Percentiles rank a stretch among this genome's conserved stretches.
Conservation (phyloP, 1,140 invertebrate species). For the Drosophila willistoni region DNA sequence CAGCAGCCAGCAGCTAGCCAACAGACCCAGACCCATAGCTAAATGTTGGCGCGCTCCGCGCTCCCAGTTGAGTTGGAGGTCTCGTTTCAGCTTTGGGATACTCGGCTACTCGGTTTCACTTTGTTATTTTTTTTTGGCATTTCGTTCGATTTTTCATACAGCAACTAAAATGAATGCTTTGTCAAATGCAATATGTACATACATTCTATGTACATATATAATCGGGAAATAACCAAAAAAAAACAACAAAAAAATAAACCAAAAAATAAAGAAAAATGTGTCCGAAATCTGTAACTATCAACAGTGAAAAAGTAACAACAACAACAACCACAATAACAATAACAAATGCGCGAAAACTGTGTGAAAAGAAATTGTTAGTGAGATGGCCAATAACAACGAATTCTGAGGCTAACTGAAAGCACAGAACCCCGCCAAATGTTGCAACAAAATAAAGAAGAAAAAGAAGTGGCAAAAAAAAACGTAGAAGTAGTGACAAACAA, state of each 20-base stretch:
- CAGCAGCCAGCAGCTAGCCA: conserved; percentile 2
- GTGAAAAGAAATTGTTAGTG: conserved; percentile 14
- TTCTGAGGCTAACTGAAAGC: conserved; percentile 21
- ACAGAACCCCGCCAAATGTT: conserved; percentile 30
- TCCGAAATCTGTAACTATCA: conserved; percentile 2
- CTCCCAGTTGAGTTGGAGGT: conserved; percentile 62
- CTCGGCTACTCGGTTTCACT: conserved; percentile 61
- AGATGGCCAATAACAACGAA: conserved; percentile 2
- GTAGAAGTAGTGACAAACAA: conserved; percentile 15
- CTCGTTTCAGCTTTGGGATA: conserved; percentile 53
- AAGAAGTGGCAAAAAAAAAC: conserved; percentile 50
- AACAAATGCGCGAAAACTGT: conserved; percentile 5
- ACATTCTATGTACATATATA: conserved; percentile 36
- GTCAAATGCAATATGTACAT: conserved; percentile 48
- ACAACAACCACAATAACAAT: background rate
- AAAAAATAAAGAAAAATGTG: conserved; percentile 26
- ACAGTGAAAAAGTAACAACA: background rate
- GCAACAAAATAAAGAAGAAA: conserved; percentile 33
- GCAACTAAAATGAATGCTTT: conserved; percentile 18
- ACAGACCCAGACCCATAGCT: conserved; percentile 49
- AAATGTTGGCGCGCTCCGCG: conserved; percentile 67
- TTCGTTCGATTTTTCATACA: conserved; percentile 77
- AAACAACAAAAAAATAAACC: conserved; percentile 44
- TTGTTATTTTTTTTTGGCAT: conserved; percentile 78
- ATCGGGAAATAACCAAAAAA: conserved; percentile 45